phyloP scores from a whole-genome alignment of 2,797 vertebrate genomes.

The Myotis vivesi region DNA sequence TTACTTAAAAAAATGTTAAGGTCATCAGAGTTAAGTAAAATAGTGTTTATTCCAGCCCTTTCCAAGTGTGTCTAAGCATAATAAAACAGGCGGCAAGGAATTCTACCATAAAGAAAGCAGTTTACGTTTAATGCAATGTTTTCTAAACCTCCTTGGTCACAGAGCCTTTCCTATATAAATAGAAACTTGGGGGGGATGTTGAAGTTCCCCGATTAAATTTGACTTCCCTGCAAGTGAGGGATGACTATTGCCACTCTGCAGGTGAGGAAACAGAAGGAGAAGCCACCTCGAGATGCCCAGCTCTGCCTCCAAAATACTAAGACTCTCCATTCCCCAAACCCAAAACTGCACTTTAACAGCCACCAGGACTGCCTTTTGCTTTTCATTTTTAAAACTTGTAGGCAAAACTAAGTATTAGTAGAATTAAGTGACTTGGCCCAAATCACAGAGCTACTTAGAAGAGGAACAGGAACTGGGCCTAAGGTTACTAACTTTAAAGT shows the following conservation, averaged over 20 bases:
- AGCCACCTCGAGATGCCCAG: rapidly evolving
- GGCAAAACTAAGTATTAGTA: not conserved
- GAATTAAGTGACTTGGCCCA: not conserved
- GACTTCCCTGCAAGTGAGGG: not conserved
- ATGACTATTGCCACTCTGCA: not conserved
- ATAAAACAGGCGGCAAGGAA: not conserved
- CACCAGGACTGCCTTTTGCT: not conserved
- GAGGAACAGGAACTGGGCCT: not conserved
- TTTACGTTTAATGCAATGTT: not conserved
- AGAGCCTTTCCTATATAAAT: not conserved
- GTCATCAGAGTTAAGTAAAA: not conserved
- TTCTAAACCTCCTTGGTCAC: not conserved
- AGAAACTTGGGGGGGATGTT: not conserved
- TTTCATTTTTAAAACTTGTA: not conserved
- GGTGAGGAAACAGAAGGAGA: not conserved
- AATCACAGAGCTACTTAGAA: not conserved
- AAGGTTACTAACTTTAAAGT: not conserved
- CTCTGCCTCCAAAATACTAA: not conserved
- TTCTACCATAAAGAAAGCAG: not conserved
- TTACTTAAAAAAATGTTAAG: not conserved
- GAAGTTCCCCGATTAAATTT: slow-evolving; percentile 5
- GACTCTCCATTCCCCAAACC: not conserved
- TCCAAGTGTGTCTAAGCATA: not conserved
- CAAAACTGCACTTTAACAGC: not conserved
- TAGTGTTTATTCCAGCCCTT: not conserved